Conservation (phyloP, 2,797 vertebrate genomes). For the Mus minutoides region DNA sequence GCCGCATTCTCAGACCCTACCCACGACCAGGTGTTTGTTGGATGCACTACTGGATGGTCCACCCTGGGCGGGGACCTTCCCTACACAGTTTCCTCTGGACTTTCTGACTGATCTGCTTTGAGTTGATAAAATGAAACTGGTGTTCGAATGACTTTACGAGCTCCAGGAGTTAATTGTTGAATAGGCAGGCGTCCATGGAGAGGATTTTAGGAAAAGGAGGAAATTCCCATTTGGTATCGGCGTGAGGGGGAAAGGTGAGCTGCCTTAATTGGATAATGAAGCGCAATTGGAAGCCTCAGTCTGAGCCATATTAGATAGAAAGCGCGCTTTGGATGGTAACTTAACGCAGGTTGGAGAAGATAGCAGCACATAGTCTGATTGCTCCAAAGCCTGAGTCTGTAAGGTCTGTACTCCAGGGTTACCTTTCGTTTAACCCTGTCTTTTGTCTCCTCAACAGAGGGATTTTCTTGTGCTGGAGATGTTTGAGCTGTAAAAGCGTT, state of each 20-base stretch:
- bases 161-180: not conserved
- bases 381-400: not conserved
- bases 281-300: not conserved
- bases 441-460: not conserved
- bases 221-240: not conserved
- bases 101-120: not conserved
- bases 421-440: not conserved
- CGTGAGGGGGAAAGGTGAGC: not conserved
- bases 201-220: not conserved
- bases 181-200: not conserved
- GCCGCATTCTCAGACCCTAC: not conserved
- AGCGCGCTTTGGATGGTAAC: not conserved
- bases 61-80: not conserved
- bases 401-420: not conserved
- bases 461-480: not conserved
- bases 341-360: not conserved
- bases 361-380: not conserved
- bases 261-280: not conserved
- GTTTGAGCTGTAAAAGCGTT: not conserved
- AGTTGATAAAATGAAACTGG: not conserved
- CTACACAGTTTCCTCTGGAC: not conserved
- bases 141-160: not conserved
- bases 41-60: not conserved
- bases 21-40: fast-evolving
- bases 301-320: not conserved